Base-by-base conservation (phyloP, 2,797 vertebrate genomes). In the Clarias laeviceps region DNA sequence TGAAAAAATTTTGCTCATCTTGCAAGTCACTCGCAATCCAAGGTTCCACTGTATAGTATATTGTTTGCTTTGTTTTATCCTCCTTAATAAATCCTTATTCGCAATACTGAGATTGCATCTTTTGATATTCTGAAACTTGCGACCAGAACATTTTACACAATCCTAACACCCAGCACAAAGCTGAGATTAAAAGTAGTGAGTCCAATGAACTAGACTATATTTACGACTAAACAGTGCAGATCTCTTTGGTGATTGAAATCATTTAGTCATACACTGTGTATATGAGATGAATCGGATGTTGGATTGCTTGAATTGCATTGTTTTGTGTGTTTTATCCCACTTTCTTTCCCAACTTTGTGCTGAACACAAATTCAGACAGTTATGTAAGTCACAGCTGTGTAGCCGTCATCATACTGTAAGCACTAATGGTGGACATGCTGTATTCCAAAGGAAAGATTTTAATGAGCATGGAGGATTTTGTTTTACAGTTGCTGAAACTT, bases 321-420 rank as follows among this genome's bases (percentile, higher is more conserved):
- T 37, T 57, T 22, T 62, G 27, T 79, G 61, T 37, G 83, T 72
- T 72, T 80, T 45, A 54, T 34, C 57, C 15, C 64, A 62, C 66
- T 69, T 77, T 83, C 79, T 65, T 84, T 85, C 69, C 79, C 54
- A 45, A 54, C n/a, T 74, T 54, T 45, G 37, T 50, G 11, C 40
- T 73, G 70, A 27, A 54, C 40, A 24, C 14, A n/a, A 50, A 72
- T 50, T 7, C 69, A 72, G 34, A 20, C 1, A 5, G 20, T 15
- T 17, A 24, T n/a, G 12, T 12, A n/a, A 72, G 40, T 22, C 24
- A 11, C 24, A n/a, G 70, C 5, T n/a, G 69, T 45, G 12, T 45
- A 50, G 22, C 22, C 24, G 3, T n/a, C 22, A 37, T 22, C 20
- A 40, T 40, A 69, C 66, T 24, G 20, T 70, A 40, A 4, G 65